Base-by-base conservation (phyloP, 30 jellyfish, hydroid and myxozoan genomes). In the Nemopilema nomurai region DNA sequence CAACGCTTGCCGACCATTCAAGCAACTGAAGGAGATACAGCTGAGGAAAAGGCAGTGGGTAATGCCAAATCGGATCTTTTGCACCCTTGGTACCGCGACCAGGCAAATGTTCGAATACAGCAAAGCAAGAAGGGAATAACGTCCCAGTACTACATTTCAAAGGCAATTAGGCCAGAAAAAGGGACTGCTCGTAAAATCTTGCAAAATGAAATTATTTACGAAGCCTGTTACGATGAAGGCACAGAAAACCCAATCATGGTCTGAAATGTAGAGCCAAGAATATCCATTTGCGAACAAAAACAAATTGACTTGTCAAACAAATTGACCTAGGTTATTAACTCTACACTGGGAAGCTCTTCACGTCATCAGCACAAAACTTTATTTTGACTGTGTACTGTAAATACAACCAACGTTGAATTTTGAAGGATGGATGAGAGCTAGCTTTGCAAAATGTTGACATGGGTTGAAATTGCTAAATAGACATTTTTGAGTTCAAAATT, bases 51-150 rank as follows among this genome's bases (percentile, higher is more conserved):
- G 21, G 17, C 49, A 8, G 57, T 41, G 57, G 25, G 27, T 51
- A 23, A n/a, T 20, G 86, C 73, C 1, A 71, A 64, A 20, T 69
- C 80, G 0, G 91, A 69, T 18, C 72, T 83, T 16, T 66, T 83
- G 31, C 91, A 71, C 71, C 91, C 85, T 50, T 71, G 85, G 91
- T 62, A 29, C 41, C 28, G 82, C 18, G 91, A 83, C 33, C 87
- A 70, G 77, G 82, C 79, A 13, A 83, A 49, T 71, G 81, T 66
- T 41, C 81, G 79, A 27, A 66, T 83, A 8, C 85, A 51, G 68
- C 86, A 70, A 29, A 83, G 29, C 53, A 28, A 24, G 49, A 71
- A 51, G 30, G 86, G 91, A 16, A 57, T 68, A 4, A 69, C 68
- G 8, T 19, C 85, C 31, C 91, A 71, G 31, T 71, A 62, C 71